Evolutionary conservation across 2,888 invertebrate genomes (phyloP).

Genomic region (Oxyteleia sp.): DNA sequence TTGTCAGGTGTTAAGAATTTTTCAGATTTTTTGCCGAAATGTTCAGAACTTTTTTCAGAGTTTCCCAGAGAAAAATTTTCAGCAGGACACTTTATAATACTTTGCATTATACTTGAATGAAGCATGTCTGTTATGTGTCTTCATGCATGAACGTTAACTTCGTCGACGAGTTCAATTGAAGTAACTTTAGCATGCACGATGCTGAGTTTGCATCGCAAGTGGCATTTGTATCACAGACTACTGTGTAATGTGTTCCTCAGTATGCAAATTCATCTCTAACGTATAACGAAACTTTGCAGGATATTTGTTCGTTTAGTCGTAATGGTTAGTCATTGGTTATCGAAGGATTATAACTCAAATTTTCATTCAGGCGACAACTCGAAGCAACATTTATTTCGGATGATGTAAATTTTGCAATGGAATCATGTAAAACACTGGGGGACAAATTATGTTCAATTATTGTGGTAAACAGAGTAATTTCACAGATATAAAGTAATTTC

Average conservation of each 20-base stretch:
- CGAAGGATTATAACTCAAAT: too few relatives aligned
- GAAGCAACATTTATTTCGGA: too few relatives aligned
- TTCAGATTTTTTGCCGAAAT: too few relatives aligned
- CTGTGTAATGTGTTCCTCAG: constrained; percentile 30
- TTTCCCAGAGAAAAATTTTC: too few relatives aligned
- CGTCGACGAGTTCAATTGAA: constrained; percentile 38
- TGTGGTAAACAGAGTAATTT: too few relatives aligned
- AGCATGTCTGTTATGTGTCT: constrained; percentile 40
- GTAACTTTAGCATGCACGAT: constrained; percentile 44
- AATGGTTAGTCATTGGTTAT: constrained; percentile 1
- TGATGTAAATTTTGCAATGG: too few relatives aligned
- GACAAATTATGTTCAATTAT: too few relatives aligned
- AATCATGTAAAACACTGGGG: too few relatives aligned
- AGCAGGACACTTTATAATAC: constrained; percentile 37
- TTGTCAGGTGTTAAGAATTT: too few relatives aligned
- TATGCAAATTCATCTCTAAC: constrained; percentile 35
- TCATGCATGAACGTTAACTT: constrained; percentile 49
- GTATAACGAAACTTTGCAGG: constrained; percentile 29
- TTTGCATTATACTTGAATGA: constrained; percentile 44
- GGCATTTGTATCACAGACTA: constrained; percentile 38
- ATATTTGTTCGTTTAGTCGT: not conserved
- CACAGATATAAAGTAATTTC: too few relatives aligned
- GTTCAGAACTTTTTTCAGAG: too few relatives aligned
- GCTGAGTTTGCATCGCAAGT: constrained; percentile 44
- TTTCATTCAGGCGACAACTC: too few relatives aligned